Evolutionary conservation across 2,797 vertebrate genomes (phyloP).

Genomic region (Oreochromis grahami): DNA sequence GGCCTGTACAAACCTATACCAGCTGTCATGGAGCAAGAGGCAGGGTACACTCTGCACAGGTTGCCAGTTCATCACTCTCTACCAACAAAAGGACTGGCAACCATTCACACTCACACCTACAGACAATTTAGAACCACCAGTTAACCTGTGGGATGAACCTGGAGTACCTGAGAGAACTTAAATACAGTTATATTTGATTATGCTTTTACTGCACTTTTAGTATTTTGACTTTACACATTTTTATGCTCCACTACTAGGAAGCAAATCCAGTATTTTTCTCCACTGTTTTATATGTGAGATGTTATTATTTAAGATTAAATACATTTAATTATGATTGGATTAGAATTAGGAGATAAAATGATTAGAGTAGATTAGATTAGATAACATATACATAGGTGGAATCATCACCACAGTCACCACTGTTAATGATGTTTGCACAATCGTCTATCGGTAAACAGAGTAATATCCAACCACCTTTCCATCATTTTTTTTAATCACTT

Average conservation of each 20-base stretch:
- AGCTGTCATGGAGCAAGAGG: background rate
- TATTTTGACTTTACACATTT: background rate
- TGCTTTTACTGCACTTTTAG: background rate
- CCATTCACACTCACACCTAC: background rate
- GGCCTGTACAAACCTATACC: background rate
- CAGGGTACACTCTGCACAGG: background rate
- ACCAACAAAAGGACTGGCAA: rapidly evolving
- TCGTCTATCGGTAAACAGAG: background rate
- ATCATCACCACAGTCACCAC: background rate
- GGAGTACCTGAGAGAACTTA: background rate
- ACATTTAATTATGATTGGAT: background rate
- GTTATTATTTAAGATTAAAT: background rate
- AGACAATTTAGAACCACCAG: background rate
- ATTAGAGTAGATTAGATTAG: background rate
- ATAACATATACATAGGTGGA: background rate
- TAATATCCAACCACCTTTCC: background rate
- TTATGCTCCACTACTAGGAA: background rate
- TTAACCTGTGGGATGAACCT: background rate
- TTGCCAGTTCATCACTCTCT: background rate
- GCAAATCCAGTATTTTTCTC: background rate
- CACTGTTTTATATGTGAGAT: background rate
- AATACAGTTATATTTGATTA: background rate
- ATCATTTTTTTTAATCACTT: background rate
- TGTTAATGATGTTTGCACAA: background rate
- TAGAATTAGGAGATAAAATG: background rate